A percentile compares a stretch with the other conserved stretches of the same genome.
Evolutionary conservation across 2,888 invertebrate species (phyloP).

Genomic region (Amphipyra berbera): DNA sequence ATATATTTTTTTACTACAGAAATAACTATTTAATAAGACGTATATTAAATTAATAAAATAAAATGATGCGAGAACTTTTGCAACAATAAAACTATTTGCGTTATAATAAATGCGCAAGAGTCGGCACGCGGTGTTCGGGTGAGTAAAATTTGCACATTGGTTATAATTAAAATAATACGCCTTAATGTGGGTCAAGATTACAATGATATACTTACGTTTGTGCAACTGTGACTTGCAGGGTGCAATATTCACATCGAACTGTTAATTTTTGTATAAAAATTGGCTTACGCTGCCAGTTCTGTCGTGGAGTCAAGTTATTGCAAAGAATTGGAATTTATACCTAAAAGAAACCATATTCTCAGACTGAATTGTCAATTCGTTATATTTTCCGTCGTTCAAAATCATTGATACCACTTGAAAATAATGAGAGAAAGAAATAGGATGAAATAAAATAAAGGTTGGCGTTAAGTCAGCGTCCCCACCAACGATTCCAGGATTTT

Average conservation of each 20-base stretch:
- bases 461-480: too few relatives aligned
- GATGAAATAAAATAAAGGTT: too few relatives aligned
- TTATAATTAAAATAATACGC: conserved; percentile 67
- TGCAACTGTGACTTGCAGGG: conserved; percentile 53
- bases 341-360: too few relatives aligned
- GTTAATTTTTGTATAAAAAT: conserved; percentile 7
- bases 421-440: too few relatives aligned
- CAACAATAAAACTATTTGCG: conserved; percentile 44
- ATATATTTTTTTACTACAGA: conserved; percentile 5
- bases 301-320: background rate
- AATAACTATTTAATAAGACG: conserved; percentile 13
- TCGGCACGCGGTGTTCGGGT: conserved; percentile 28
- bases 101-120: conserved; percentile 41
- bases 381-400: too few relatives aligned
- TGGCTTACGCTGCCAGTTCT: background rate
- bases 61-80: conserved; percentile 27
- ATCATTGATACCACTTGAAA: too few relatives aligned
- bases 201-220: conserved; percentile 60
- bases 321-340: background rate
- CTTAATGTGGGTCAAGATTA: conserved; percentile 74
- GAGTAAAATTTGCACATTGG: conserved; percentile 53
- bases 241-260: conserved; percentile 45
- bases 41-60: conserved; percentile 22
- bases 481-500: too few relatives aligned
- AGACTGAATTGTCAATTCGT: too few relatives aligned